A percentile compares a stretch with the other conserved stretches of the same genome.
These are phyloP conservation scores for Ancistrus triradiatus DNA, from an alignment of 2,113 vertebrate genomes.

Conservation along the genomic window DNA sequence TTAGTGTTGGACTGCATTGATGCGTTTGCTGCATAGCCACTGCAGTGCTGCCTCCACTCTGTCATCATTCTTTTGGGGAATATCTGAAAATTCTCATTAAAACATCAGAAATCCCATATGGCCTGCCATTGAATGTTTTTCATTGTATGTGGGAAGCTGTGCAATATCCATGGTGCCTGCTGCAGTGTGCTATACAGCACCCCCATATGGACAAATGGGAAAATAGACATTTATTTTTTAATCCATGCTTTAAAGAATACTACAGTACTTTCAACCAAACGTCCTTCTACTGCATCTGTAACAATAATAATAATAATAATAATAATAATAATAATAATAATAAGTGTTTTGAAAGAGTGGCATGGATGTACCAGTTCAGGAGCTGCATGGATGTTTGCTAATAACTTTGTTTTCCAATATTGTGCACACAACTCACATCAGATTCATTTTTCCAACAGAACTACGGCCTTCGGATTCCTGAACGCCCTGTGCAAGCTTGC, in stretches of 20 bases:
- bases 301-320: too few species aligned
- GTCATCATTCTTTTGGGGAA: conserved; percentile 19
- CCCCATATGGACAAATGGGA: conserved; percentile 45
- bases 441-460: conserved; percentile 72
- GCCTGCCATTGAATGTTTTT: conserved; percentile 9
- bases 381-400: too few species aligned
- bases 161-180: conserved; percentile 20
- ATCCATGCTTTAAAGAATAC: too few species aligned
- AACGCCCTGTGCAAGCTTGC: conserved; percentile 92
- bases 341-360: too few species aligned
- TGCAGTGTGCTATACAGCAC: conserved; percentile 25
- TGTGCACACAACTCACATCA: too few species aligned
- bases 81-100: conserved; percentile 34
- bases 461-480: conserved; percentile 92
- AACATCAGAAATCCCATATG: conserved; percentile 27
- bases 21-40: conserved; percentile 26
- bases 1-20: neutral
- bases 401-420: too few species aligned
- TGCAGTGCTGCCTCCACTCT: conserved; percentile 12
- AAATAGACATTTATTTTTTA: neutral
- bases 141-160: conserved; percentile 22
- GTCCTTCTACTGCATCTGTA: neutral
- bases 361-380: too few species aligned
- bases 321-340: too few species aligned
- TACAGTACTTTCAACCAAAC: neutral